These are phyloP conservation scores for Microplitis demolitor DNA, from an alignment of 1,140 invertebrate species.

Conservation along the genomic window DNA sequence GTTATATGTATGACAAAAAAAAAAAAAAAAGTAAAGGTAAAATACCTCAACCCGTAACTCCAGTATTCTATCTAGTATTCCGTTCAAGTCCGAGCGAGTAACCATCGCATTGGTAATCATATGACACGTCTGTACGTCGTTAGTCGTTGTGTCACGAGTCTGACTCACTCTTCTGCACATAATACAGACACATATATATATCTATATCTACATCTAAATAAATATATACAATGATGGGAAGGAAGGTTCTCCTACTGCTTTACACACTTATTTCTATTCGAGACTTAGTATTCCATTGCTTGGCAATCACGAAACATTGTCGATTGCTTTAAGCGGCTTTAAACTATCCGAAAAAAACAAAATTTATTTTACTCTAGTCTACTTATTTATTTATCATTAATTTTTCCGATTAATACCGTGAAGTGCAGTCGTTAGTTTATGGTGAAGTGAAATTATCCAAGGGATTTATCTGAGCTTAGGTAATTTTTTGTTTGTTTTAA, in stretches of 20 bases:
- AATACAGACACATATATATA: not conserved
- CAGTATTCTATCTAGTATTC: constrained; percentile 1
- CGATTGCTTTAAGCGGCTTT: not conserved
- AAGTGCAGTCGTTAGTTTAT: too few relatives aligned
- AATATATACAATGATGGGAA: constrained; percentile 1
- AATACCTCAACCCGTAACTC: not conserved
- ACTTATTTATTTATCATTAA: too few relatives aligned
- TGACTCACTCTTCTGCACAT: constrained; percentile 35
- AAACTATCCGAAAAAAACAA: too few relatives aligned
- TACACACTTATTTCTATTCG: not conserved
- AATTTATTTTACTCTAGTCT: too few relatives aligned
- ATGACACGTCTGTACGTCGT: constrained; percentile 35
- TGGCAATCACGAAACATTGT: not conserved
- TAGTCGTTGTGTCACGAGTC: constrained; percentile 37
- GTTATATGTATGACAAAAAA: too few relatives aligned
- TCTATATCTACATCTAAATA: not conserved
- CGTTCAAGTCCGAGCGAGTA: not conserved
- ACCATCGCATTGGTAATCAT: constrained; percentile 38
- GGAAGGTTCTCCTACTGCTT: not conserved
- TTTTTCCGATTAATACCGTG: too few relatives aligned
- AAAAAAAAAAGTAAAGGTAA: too few relatives aligned
- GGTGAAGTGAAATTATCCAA: too few relatives aligned
- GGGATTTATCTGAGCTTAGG: too few relatives aligned
- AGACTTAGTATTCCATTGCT: not conserved
- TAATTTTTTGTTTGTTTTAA: too few relatives aligned